Evolutionary conservation across 2,888 invertebrate species (phyloP).

Genomic region (Pherbina coryleti): DNA sequence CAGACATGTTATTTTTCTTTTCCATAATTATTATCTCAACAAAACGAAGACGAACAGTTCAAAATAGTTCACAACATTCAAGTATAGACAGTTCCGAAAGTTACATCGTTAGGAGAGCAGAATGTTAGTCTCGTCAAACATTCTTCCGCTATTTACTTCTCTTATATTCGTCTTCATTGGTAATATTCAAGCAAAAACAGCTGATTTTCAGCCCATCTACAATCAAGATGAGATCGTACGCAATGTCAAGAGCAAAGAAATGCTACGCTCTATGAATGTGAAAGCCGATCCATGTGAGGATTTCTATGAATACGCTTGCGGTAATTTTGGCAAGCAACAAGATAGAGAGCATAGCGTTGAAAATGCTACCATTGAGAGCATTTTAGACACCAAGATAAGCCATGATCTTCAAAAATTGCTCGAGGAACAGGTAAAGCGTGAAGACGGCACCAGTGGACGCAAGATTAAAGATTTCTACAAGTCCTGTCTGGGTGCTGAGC

Average conservation of each 20-base stretch:
- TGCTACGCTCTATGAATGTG: constrained; percentile 58
- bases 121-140: constrained; percentile 28
- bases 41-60: neutral
- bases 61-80: constrained; percentile 7
- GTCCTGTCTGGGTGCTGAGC: constrained; percentile 57
- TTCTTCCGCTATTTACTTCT: neutral
- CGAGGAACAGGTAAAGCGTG: constrained; percentile 53
- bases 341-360: constrained; percentile 15
- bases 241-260: constrained; percentile 52
- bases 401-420: constrained; percentile 54
- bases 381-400: constrained; percentile 50
- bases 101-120: constrained; percentile 39
- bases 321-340: constrained; percentile 56
- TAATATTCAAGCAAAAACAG: neutral
- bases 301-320: constrained; percentile 66
- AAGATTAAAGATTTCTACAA: constrained; percentile 64
- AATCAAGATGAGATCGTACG: constrained; percentile 56
- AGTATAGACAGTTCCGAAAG: constrained; percentile 32
- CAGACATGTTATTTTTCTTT: neutral
- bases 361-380: constrained; percentile 41
- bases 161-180: neutral
- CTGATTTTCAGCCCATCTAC: constrained; percentile 51
- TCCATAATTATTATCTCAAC: neutral
- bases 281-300: constrained; percentile 61
- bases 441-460: constrained; percentile 55